Base-by-base conservation (phyloP, 2,888 invertebrate genomes). In the Minunthozetes semirufus region DNA sequence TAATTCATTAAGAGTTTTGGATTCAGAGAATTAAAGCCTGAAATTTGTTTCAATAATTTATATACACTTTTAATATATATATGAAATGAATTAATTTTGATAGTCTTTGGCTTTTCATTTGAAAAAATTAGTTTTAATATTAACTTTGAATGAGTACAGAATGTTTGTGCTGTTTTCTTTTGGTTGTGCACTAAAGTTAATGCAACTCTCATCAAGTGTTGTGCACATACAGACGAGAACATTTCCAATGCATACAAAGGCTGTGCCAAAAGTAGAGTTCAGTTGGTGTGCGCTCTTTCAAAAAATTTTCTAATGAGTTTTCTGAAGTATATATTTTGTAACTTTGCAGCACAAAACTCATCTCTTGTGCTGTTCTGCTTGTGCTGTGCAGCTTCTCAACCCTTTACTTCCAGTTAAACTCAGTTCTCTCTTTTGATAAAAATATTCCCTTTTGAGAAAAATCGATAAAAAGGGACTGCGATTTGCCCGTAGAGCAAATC, bases 141-240 rank as follows among this genome's bases (percentile, higher is more conserved):
- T 70, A 70, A 70, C 70, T 70, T 70, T 42, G 22, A 68, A 46
- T 68, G 68, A 70, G 42, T 61, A 42, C 19, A 19, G 11, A n/a
- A 1, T 11, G 19, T n/a, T 11, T 66, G 15, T 27, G 17, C 25
- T 70, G 48, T 70, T 70, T 70, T 70, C 70, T 70, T 63, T 70
- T 42, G 46, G 48, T 8, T 59, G 8, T 27, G 29, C 42, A 70
- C 46, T 48, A 70, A 70, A 70, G 70, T 70, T 70, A 70, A 70
- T 70, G 70, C 70, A 70, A 70, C 70, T 70, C 70, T 70, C 70
- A 70, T 70, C 70, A 70, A 70, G 70, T 70, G 70, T 66, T 66
- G 63, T 66, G 38, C 63, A 66, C 19, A 66, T 46, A 70, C 15
- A 17, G 27, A 3, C 29, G 11, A 17, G 17, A 22, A 48, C 17